A percentile compares a stretch with the other conserved stretches of the same genome.
phyloP scores from a whole-genome alignment of 2,888 invertebrate species.

The Lycia hirtaria region DNA sequence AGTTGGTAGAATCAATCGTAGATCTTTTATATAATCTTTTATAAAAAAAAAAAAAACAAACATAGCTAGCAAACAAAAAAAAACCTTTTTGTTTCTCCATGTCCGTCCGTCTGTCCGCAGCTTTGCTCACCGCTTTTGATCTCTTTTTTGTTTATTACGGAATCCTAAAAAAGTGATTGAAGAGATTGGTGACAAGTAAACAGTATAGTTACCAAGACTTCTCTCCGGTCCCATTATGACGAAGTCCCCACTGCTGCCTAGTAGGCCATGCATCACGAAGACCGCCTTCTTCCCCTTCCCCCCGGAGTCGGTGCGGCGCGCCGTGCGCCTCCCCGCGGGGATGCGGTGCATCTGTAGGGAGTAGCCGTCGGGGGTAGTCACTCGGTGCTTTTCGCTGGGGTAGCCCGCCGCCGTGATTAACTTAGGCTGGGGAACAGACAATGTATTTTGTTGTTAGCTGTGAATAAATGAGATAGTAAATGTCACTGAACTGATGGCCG shows the following conservation, averaged over 20 bases:
- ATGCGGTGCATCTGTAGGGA: constrained; percentile 87
- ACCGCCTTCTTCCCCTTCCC: constrained; percentile 72
- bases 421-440: constrained; percentile 67
- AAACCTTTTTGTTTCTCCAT: no score
- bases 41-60: no score
- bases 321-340: constrained; percentile 72
- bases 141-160: no score
- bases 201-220: constrained; percentile 81
- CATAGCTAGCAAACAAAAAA: no score
- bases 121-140: no score
- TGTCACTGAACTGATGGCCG: no score
- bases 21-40: no score
- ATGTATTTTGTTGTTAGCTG: no score
- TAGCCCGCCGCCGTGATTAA: constrained; percentile 78
- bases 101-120: no score
- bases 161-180: not conserved
- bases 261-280: constrained; percentile 86
- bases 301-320: constrained; percentile 52
- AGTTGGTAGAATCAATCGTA: no score
- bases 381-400: constrained; percentile 78
- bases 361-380: constrained; percentile 86
- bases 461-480: no score
- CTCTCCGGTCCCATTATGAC: constrained; percentile 88
- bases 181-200: not conserved
- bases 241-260: constrained; percentile 89